Evolutionary conservation across 2,113 vertebrate species (phyloP).

Genomic region (Coptodon bakossiorum): DNA sequence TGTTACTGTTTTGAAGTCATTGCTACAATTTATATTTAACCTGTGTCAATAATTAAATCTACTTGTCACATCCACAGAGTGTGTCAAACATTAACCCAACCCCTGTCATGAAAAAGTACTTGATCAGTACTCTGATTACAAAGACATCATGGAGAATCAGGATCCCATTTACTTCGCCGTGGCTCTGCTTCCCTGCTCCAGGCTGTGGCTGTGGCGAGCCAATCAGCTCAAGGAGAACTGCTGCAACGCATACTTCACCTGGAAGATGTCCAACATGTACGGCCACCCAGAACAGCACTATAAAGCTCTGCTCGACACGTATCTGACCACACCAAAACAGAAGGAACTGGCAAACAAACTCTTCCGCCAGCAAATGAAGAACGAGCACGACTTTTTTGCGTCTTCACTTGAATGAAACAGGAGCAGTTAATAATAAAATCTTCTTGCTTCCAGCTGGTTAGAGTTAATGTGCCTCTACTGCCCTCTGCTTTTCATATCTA

Average conservation of each 20-base stretch:
- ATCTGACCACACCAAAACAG: not conserved
- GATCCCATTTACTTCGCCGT: not conserved
- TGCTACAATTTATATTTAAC: not conserved
- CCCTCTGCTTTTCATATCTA: not conserved
- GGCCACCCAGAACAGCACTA: fast-evolving
- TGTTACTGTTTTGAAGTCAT: not conserved
- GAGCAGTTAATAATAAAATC: not conserved
- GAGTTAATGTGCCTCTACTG: not conserved
- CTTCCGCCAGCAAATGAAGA: not conserved
- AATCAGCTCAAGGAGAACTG: not conserved
- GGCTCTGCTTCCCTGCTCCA: not conserved
- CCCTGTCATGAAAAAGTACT: not conserved
- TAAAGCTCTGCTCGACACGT: fast-evolving
- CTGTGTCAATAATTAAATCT: not conserved
- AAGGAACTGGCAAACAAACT: not conserved
- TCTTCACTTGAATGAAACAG: not conserved
- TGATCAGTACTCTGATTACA: not conserved
- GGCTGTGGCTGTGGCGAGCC: not conserved
- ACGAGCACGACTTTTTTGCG: fast-evolving
- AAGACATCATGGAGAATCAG: not conserved
- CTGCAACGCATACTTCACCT: not conserved
- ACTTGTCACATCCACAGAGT: not conserved
- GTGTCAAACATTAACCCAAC: not conserved
- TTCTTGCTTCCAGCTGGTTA: not conserved
- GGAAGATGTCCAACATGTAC: not conserved